These are phyloP conservation scores for Trichechus manatus DNA, from an alignment of 2,113 vertebrate species.

Conservation along the genomic window DNA sequence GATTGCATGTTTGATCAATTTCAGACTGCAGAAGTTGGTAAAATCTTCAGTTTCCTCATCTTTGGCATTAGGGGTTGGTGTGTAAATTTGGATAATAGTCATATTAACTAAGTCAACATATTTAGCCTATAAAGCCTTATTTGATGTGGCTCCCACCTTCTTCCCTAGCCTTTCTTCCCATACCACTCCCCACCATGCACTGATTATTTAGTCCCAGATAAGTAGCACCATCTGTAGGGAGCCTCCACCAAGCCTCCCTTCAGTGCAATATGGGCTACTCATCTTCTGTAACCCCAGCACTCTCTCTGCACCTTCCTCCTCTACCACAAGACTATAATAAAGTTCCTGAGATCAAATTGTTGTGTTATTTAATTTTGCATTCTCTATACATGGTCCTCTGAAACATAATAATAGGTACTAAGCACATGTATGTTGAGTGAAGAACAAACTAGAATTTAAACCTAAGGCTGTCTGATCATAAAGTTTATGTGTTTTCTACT, in stretches of 20 bases:
- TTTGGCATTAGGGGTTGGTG: too few relatives aligned
- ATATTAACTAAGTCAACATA: background rate
- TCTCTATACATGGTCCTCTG: background rate
- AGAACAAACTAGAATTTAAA: conserved; percentile 7
- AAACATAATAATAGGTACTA: background rate
- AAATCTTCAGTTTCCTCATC: too few relatives aligned
- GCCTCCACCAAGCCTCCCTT: too few relatives aligned
- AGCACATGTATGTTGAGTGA: background rate
- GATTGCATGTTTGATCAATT: too few relatives aligned
- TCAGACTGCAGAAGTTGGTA: too few relatives aligned
- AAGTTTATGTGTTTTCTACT: background rate
- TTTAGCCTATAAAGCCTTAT: background rate
- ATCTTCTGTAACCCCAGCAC: too few relatives aligned
- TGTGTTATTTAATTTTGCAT: background rate
- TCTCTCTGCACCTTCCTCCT: background rate
- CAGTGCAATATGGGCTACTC: background rate
- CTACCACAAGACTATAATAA: background rate
- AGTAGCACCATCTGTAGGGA: background rate
- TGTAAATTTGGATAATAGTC: too few relatives aligned
- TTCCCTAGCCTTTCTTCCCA: background rate
- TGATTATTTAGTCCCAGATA: background rate
- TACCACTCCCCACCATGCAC: background rate
- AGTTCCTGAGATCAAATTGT: background rate
- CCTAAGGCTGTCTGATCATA: background rate
- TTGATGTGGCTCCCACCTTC: background rate